Conservation (phyloP, 2,113 vertebrate species). For the Notothenia rossii region DNA sequence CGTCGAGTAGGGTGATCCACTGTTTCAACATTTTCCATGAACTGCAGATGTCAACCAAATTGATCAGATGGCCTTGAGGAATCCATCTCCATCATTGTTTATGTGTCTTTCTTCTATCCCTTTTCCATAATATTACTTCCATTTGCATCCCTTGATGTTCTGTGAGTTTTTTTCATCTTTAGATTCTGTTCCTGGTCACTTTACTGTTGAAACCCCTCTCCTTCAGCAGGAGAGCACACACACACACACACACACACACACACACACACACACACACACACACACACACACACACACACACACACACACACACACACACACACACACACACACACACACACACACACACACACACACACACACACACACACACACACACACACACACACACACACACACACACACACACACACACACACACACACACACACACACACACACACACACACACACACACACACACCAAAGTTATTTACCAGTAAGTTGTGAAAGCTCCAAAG, state of each 20-base stretch:
- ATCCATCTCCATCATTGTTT: constrained; percentile 23
- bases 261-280: not conserved
- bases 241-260: not conserved
- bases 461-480: not conserved
- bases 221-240: constrained; percentile 14
- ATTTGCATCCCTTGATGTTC: not conserved
- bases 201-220: not conserved
- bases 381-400: not conserved
- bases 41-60: constrained; percentile 17
- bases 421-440: not conserved
- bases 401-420: not conserved
- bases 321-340: not conserved
- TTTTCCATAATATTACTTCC: not conserved
- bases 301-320: not conserved
- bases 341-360: not conserved
- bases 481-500: not conserved
- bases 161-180: not conserved
- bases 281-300: not conserved
- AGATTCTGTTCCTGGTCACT: constrained; percentile 2
- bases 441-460: not conserved
- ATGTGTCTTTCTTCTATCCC: constrained; percentile 23
- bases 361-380: not conserved
- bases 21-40: constrained; percentile 25
- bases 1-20: too few relatives aligned
- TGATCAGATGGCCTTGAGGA: not conserved